phyloP scores from a whole-genome alignment of 2,113 vertebrate species.

The Rattus rattus region DNA sequence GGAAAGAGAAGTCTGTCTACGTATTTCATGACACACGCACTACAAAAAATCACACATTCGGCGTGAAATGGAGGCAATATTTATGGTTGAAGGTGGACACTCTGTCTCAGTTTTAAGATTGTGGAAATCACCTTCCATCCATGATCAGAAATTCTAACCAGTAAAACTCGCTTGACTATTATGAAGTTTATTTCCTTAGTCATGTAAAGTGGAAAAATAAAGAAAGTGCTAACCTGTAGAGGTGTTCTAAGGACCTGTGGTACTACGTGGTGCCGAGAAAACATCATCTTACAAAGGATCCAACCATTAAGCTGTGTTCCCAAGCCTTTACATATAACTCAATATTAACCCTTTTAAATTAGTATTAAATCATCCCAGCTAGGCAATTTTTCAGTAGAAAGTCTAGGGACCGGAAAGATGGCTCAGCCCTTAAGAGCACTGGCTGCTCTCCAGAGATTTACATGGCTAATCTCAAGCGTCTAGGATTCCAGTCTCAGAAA shows the following conservation, averaged over 20 bases:
- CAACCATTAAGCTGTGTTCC: background rate
- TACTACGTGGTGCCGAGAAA: background rate
- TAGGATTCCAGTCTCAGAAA: background rate
- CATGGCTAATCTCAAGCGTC: too few relatives aligned
- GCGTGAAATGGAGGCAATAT: background rate
- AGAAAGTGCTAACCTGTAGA: background rate
- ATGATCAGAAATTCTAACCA: background rate
- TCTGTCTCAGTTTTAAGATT: background rate
- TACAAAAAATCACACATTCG: background rate
- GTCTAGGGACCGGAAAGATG: background rate
- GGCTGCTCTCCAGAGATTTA: background rate
- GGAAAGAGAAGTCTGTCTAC: background rate
- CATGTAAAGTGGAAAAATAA: background rate
- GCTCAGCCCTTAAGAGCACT: background rate
- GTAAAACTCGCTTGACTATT: background rate
- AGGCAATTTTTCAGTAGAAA: background rate
- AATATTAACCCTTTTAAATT: background rate
- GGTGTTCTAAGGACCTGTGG: background rate
- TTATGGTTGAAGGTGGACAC: background rate
- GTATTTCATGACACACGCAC: background rate
- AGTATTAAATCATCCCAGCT: constrained; percentile 42
- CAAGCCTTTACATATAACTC: constrained; percentile 37
- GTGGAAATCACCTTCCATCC: background rate
- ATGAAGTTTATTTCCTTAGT: background rate
- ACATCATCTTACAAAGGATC: background rate